These are phyloP conservation scores for Lanius collurio DNA, from an alignment of 2,113 vertebrate genomes.

Conservation along the genomic window DNA sequence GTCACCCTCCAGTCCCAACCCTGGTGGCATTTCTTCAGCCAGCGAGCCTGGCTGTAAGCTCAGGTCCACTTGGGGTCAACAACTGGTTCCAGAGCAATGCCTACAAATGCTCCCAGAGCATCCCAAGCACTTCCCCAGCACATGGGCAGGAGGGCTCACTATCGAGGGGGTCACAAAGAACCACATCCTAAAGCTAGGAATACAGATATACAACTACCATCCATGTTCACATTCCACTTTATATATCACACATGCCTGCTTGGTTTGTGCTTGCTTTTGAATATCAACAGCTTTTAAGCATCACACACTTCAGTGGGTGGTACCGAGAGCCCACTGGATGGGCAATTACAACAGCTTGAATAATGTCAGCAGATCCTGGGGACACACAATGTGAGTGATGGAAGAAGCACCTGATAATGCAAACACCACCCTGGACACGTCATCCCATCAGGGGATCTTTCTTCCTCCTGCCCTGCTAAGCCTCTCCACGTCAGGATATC, in stretches of 20 bases:
- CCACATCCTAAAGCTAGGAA: background rate
- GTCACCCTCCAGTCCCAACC: background rate
- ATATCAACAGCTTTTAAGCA: background rate
- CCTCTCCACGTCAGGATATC: background rate
- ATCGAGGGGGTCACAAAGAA: background rate
- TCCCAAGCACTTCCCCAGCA: background rate
- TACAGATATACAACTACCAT: background rate
- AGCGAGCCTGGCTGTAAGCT: background rate
- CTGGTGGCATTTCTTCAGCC: background rate
- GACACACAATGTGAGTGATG: fast-evolving
- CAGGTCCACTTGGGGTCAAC: background rate
- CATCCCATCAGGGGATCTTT: background rate
- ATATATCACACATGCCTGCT: too few relatives aligned
- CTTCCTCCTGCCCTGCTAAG: background rate
- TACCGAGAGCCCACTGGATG: background rate
- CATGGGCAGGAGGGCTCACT: background rate
- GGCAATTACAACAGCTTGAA: background rate
- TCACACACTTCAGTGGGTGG: background rate
- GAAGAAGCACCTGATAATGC: background rate
- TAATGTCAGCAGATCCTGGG: background rate
- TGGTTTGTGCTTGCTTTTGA: background rate
- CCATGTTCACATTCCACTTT: background rate
- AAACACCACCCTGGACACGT: fast-evolving
- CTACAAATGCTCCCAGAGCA: background rate
- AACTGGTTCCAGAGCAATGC: background rate